A percentile compares a stretch with the other conserved stretches of the same genome.
These are phyloP conservation scores for sheep (Ovis aries) DNA, from an alignment of 2,113 vertebrate genomes.

Conservation along the genomic window ARS-UI_Ramb_v3.0 NC_056054.1:44573001-44573500, in stretches of 20 bases:
- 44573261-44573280: not conserved
- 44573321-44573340: not conserved
- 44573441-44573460: not conserved
- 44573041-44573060: not conserved
- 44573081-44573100: not conserved
- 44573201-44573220: not conserved
- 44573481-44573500: not conserved
- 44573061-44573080: not conserved
- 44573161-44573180: not conserved
- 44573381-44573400: not conserved
- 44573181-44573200: not conserved
- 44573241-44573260: not conserved
- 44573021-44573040: not conserved
- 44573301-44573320: not conserved
- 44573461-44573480: not conserved
- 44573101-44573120: not conserved
- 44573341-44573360: not conserved
- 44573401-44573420: not conserved
- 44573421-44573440: not conserved
- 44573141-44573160: not conserved
- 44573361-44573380: not conserved
- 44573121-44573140: not conserved
- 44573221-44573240: not conserved
- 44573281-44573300: not conserved
- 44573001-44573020: not conserved